phyloP scores from a whole-genome alignment of 1,140 invertebrate species.

The Lordiphosa clarofinis region DNA sequence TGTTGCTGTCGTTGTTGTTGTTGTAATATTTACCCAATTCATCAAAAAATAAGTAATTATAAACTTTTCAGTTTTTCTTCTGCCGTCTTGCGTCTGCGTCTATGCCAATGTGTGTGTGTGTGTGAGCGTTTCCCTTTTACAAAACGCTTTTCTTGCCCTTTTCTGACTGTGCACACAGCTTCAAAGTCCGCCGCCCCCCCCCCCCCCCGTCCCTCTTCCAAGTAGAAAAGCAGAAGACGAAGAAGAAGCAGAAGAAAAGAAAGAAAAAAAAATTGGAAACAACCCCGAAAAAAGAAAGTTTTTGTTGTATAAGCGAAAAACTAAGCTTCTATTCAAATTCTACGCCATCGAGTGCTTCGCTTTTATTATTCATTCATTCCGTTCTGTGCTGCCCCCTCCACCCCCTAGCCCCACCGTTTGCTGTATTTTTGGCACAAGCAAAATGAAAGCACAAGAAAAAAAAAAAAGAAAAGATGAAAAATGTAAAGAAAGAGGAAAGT shows the following conservation, averaged over 20 bases:
- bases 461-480: constrained; percentile 68
- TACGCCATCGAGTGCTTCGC: constrained; percentile 77
- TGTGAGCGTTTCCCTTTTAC: constrained; percentile 55
- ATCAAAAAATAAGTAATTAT: constrained; percentile 80
- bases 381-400: constrained; percentile 19
- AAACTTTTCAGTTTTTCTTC: constrained; percentile 79
- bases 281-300: constrained; percentile 78
- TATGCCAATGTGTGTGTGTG: constrained; percentile 23
- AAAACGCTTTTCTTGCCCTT: constrained; percentile 72
- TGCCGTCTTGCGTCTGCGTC: constrained; percentile 61
- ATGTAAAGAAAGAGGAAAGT: constrained; percentile 78
- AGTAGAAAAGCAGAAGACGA: constrained; percentile 20
- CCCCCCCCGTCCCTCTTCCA: constrained; percentile 7
- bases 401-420: constrained; percentile 8
- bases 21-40: constrained; percentile 77
- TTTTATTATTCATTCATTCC: constrained; percentile 78
- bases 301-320: constrained; percentile 79
- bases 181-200: constrained; percentile 19
- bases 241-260: neutral
- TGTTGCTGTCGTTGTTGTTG: constrained; percentile 2
- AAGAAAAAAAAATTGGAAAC: constrained; percentile 70
- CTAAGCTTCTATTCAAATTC: constrained; percentile 79
- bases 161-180: constrained; percentile 49
- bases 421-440: constrained; percentile 70
- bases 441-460: constrained; percentile 67